A percentile compares a stretch with the other conserved stretches of the same genome.
phyloP scores from a whole-genome alignment of 2,888 invertebrate genomes.

The Clepsis dumicolana region DNA sequence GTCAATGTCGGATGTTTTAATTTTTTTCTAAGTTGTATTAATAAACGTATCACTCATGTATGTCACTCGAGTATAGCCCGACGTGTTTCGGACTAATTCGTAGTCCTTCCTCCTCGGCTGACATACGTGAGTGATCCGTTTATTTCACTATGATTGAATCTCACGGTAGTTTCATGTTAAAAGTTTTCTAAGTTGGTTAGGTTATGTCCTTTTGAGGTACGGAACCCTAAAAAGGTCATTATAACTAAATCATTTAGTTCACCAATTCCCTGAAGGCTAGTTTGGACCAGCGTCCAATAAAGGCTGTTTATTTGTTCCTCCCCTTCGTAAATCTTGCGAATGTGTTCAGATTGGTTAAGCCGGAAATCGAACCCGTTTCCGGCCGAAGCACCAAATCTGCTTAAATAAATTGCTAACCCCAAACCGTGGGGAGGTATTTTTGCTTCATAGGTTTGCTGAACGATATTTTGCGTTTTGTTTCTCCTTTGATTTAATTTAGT shows the following conservation, averaged over 20 bases:
- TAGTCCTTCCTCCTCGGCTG: no score
- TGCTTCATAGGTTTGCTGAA: background rate
- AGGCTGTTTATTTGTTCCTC: constrained; percentile 20
- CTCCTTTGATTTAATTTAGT: background rate
- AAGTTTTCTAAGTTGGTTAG: no score
- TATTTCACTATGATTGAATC: no score
- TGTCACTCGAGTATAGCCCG: no score
- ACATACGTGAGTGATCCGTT: no score
- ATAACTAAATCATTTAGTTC: background rate
- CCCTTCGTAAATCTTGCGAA: constrained; percentile 23
- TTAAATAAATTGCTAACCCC: constrained; percentile 22
- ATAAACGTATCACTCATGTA: no score
- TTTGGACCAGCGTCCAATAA: constrained; percentile 10
- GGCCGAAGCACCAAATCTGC: constrained; percentile 9
- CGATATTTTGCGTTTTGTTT: background rate
- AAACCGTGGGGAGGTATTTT: background rate
- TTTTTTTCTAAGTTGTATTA: no score
- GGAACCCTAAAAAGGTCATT: background rate
- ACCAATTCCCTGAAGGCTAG: background rate
- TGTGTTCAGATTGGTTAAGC: constrained; percentile 24
- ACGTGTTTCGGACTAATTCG: no score
- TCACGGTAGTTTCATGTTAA: no score
- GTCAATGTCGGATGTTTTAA: no score
- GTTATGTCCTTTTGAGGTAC: no score
- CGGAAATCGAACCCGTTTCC: constrained; percentile 36